Conservation (phyloP, 2,888 invertebrate species). For the Nebria brevicollis region DNA sequence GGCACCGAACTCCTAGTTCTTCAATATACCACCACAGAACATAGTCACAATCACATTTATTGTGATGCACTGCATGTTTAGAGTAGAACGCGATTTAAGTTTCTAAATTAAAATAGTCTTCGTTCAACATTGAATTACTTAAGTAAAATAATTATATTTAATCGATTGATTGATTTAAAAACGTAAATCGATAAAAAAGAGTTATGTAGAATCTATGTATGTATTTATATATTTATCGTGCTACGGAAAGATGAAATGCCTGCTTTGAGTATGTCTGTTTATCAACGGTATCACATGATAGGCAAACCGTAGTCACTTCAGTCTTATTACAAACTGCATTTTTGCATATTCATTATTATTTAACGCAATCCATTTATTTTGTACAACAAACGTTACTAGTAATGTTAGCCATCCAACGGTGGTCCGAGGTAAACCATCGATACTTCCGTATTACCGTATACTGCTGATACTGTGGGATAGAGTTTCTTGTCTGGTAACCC, state of each 20-base stretch:
- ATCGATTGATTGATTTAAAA: slow-evolving; percentile 1
- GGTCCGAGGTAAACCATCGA: slow-evolving; percentile 98
- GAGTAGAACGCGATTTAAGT: neutral
- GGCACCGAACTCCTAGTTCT: slow-evolving; percentile 30
- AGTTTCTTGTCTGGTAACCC: slow-evolving; percentile 92
- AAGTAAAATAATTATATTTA: neutral
- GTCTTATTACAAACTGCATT: slow-evolving; percentile 29
- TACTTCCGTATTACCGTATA: slow-evolving; percentile 99
- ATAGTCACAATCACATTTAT: slow-evolving; percentile 7
- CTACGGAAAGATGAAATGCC: slow-evolving; percentile 22
- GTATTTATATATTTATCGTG: neutral
- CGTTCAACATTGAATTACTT: neutral
- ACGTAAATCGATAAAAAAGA: neutral
- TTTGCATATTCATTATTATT: slow-evolving; percentile 29
- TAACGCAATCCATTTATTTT: slow-evolving; percentile 23
- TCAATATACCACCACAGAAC: slow-evolving; percentile 12
- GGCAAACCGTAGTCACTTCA: slow-evolving; percentile 42
- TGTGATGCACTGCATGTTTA: slow-evolving; percentile 21
- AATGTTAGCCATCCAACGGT: slow-evolving; percentile 91
- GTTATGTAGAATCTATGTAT: slow-evolving; percentile 10
- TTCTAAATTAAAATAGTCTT: slow-evolving; percentile 23
- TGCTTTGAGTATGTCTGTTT: slow-evolving; percentile 20
- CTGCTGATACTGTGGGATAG: slow-evolving; percentile 96
- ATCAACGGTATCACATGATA: slow-evolving; percentile 40
- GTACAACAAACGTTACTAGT: slow-evolving; percentile 38